Conservation (phyloP, 2,113 vertebrate genomes). For the Meriones unguiculatus region DNA sequence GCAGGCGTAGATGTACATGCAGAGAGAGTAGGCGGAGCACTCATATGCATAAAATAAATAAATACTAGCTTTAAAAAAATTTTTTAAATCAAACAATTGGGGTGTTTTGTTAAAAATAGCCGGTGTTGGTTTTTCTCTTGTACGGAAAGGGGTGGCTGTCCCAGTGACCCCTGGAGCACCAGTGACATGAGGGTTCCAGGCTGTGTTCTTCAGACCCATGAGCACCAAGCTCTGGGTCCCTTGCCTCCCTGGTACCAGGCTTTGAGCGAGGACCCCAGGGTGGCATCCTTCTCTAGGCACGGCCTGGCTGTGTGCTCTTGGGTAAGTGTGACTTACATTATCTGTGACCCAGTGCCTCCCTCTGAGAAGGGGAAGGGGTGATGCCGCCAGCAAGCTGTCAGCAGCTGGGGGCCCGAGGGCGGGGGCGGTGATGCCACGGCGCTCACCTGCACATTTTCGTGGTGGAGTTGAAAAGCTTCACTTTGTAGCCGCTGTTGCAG, state of each 20-base stretch:
- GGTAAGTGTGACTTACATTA: not conserved
- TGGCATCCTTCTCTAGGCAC: not conserved
- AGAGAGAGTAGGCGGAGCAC: no score
- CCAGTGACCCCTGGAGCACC: no score
- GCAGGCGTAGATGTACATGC: no score
- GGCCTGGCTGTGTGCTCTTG: not conserved
- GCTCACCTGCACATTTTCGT: constrained; percentile 96
- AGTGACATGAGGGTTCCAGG: no score
- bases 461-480: constrained; percentile 93
- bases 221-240: not conserved
- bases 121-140: not conserved
- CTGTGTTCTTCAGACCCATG: not conserved
- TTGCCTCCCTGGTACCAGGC: not conserved
- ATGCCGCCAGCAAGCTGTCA: fast-evolving
- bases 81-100: not conserved
- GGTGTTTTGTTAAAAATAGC: not conserved
- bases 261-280: not conserved
- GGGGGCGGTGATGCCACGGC: fast-evolving
- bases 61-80: no score
- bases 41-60: no score
- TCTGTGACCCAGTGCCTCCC: not conserved
- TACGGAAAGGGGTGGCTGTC: fast-evolving
- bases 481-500: constrained; percentile 92
- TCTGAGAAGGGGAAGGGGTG: not conserved
- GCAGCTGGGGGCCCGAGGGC: not conserved